Conservation (phyloP, 2,797 vertebrate genomes). For the Mus minutoides region DNA sequence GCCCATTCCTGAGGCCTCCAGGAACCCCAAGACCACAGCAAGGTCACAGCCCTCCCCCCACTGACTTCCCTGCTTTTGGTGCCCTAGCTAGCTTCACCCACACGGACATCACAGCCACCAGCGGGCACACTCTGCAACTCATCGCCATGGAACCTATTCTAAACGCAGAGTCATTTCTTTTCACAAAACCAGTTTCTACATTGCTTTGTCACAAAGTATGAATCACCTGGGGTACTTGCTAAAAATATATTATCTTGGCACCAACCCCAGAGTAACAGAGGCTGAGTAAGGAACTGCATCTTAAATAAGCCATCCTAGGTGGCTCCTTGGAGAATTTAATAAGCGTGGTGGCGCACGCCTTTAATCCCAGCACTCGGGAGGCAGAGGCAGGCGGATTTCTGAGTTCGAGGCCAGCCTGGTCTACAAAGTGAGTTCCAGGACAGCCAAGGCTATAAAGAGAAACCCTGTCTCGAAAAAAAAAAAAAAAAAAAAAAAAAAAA, state of each 20-base stretch:
- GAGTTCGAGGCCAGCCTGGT: too few species aligned
- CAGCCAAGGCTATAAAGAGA: too few species aligned
- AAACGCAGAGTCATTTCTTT: background rate
- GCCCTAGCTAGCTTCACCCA: background rate
- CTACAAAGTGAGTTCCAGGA: too few species aligned
- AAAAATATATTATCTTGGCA: background rate
- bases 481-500: too few species aligned
- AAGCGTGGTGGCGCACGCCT: too few species aligned
- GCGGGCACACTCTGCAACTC: background rate
- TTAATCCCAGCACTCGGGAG: too few species aligned
- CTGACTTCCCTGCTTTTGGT: background rate
- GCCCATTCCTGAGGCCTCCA: background rate
- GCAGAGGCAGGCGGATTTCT: too few species aligned
- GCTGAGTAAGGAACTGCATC: background rate
- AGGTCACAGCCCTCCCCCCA: background rate
- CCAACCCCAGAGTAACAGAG: background rate
- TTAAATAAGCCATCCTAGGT: background rate
- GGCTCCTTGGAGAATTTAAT: background rate
- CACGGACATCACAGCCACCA: accelerated
- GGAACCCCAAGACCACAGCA: background rate
- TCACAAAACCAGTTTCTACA: background rate
- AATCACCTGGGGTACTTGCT: background rate
- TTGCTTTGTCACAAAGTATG: background rate
- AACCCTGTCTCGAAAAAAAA: too few species aligned
- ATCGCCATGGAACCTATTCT: background rate